Evolutionary conservation across 2,113 vertebrate species (phyloP).

Genomic region (Halichoerus grypus): DNA sequence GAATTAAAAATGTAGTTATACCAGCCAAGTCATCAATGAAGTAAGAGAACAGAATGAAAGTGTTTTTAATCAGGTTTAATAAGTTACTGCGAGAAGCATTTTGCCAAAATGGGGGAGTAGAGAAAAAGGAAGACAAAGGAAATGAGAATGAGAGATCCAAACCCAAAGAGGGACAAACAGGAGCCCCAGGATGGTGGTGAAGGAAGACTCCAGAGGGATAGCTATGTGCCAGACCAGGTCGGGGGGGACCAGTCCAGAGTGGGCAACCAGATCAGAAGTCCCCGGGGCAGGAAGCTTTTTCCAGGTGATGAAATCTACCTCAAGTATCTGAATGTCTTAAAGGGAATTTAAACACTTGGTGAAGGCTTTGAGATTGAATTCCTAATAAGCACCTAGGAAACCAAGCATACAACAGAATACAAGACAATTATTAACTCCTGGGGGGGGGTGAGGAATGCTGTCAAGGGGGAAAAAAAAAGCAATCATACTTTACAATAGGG

Average conservation of each 20-base stretch:
- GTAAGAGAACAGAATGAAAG: neutral
- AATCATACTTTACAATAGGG: neutral
- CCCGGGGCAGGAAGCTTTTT: neutral
- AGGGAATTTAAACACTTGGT: neutral
- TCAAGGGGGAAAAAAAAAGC: conserved; percentile 4
- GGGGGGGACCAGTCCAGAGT: neutral
- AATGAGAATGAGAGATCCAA: neutral
- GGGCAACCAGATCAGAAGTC: neutral
- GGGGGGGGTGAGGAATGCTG: neutral
- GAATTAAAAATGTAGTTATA: neutral
- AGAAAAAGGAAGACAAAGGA: neutral
- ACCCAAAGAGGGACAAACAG: neutral
- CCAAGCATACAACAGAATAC: neutral
- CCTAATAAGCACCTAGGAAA: neutral
- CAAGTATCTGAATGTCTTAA: neutral
- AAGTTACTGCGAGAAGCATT: neutral
- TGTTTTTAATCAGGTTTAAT: neutral
- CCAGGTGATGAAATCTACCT: neutral
- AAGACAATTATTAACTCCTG: conserved; percentile 40
- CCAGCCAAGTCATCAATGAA: neutral
- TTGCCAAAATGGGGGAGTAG: neutral
- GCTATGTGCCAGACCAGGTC: neutral
- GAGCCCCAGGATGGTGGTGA: neutral
- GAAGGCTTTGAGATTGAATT: neutral
- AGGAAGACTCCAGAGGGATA: neutral